These are phyloP conservation scores for Fragum fragum DNA, from an alignment of 2,888 invertebrate species.

Conservation along the genomic window DNA sequence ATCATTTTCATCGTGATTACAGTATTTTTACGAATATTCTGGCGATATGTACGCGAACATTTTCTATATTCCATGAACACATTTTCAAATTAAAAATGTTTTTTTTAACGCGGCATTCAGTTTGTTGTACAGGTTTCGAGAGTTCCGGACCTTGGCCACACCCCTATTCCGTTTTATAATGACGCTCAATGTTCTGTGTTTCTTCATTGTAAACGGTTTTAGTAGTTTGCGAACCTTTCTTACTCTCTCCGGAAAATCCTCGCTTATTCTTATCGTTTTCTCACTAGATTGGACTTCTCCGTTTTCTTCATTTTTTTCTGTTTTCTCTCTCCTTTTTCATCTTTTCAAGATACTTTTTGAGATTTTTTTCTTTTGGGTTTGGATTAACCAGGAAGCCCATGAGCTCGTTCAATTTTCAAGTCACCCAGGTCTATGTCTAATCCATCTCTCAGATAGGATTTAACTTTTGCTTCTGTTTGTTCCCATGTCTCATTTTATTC, in stretches of 20 bases:
- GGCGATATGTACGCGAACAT: slow-evolving; percentile 9
- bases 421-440: background rate
- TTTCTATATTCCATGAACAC: slow-evolving; percentile 6
- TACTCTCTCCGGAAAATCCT: slow-evolving; percentile 3
- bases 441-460: background rate
- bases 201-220: slow-evolving; percentile 7
- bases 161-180: background rate
- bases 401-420: background rate
- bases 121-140: background rate
- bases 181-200: background rate
- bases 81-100: background rate
- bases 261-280: slow-evolving; percentile 9
- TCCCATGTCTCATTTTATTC: slow-evolving; percentile 1
- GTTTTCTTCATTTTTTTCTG: background rate
- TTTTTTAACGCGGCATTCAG: no score
- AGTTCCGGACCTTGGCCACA: background rate
- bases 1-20: background rate
- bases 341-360: background rate
- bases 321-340: background rate
- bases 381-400: background rate
- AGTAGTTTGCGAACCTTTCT: background rate
- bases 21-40: background rate
- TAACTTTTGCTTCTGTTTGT: background rate
- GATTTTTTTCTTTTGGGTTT: background rate
- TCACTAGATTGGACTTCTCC: background rate